Evolutionary conservation across 2,797 vertebrate genomes (phyloP).

Genomic region (Tragopan temminckii): DNA sequence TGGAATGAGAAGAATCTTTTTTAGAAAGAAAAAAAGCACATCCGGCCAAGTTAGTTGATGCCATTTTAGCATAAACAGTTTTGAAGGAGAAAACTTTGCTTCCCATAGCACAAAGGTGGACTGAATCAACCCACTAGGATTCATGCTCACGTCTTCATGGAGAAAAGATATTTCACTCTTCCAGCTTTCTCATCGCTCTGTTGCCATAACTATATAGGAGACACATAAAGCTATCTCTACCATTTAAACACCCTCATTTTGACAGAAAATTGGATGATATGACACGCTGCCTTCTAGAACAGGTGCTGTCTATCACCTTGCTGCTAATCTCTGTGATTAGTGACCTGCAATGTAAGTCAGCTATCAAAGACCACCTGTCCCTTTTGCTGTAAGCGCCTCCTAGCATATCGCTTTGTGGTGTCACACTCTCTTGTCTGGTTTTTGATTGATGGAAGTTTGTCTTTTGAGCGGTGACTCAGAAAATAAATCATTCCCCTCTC

Average conservation of each 20-base stretch:
- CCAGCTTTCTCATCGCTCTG: background rate
- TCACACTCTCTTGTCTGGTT: slow-evolving; percentile 57
- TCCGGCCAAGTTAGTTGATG: background rate
- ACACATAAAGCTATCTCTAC: slow-evolving; percentile 12
- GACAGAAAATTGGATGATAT: slow-evolving; percentile 64
- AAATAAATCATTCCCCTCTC: slow-evolving; percentile 71
- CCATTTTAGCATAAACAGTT: background rate
- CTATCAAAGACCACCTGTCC: slow-evolving; percentile 73
- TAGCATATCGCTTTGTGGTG: slow-evolving; percentile 46
- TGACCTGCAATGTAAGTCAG: slow-evolving; percentile 69
- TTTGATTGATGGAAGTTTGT: slow-evolving; percentile 76
- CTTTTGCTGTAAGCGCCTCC: slow-evolving; percentile 51
- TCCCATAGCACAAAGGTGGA: background rate
- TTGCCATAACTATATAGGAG: slow-evolving; percentile 34
- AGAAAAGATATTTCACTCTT: slow-evolving; percentile 6
- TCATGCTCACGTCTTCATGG: background rate
- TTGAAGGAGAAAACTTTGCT: background rate
- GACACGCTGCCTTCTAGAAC: slow-evolving; percentile 52
- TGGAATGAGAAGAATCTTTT: background rate
- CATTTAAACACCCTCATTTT: slow-evolving; percentile 56
- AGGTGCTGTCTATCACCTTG: slow-evolving; percentile 60
- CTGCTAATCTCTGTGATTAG: slow-evolving; percentile 72
- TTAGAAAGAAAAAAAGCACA: background rate
- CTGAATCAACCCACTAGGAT: background rate
- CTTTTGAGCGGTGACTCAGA: slow-evolving; percentile 67